Base-by-base conservation (phyloP, 2,113 vertebrate genomes). In the Rhea pennata region DNA sequence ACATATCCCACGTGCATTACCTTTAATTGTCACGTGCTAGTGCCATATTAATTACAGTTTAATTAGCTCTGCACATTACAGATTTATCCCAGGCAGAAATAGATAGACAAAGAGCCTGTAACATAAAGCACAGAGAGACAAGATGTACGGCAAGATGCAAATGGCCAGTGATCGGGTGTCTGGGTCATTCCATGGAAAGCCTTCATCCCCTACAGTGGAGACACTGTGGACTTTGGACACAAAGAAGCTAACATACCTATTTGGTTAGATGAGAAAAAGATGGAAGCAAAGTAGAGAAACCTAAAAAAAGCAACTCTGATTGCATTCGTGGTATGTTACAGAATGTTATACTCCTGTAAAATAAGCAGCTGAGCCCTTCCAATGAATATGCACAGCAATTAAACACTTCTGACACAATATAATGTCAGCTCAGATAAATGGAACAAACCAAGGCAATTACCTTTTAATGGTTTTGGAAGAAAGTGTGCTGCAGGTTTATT, bases 401-500 rank as follows among this genome's bases (percentile, higher is more conserved):
- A 76, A 88, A 95, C 61, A 61, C 12, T 58, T 65, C 65, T 51
- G 54, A 73, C 71, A 84, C 10, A 29, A 31, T 51, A 14, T 26
- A 70, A 50, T 1, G 10, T 31, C 33, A 58, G 64, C n/a, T 66
- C 77, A 90, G 27, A 46, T 8, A 33, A 50, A 40, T 2, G 23
- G 50, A 65, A 29, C 26, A 80, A 67, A 87, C 36, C 26, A 48
- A 86, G 51, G 62, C 23, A 40, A 81, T 97, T 98, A 99, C 99
- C 99, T 99, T 99, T 99, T 84, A 99, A 98, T 96, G 99, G 99
- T 98, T 99, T 99, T 97, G 99, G 99, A 95, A 99, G 99, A 97
- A 99, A 99, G 96, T 99, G 99, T 92, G 99, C 99, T 81, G 99
- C 99, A 92, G 99, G 99, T 96, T 99, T 99, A 85, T 99, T 99